Evolutionary conservation across 2,888 invertebrate species (phyloP).

Genomic region (Eilema sororculum): DNA sequence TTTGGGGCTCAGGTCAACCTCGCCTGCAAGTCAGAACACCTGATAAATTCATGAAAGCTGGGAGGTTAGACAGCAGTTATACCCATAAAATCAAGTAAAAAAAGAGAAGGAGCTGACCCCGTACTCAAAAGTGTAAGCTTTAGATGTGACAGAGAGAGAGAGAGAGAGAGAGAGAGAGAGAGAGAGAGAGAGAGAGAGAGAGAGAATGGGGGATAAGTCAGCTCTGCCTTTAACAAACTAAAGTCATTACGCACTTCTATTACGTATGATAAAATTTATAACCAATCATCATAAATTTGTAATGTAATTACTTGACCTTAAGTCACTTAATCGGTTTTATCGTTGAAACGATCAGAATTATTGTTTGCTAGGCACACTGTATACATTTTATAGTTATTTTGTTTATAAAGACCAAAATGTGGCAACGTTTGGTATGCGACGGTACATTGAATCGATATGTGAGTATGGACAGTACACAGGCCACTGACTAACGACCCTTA

Average conservation of each 20-base stretch:
- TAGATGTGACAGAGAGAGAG: neutral
- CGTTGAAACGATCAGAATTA: constrained; percentile 20
- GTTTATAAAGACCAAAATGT: constrained; percentile 50
- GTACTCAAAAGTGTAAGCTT: neutral
- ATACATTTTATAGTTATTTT: constrained; percentile 45
- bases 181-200: neutral
- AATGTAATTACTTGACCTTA: constrained; percentile 9
- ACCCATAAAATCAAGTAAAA: too few relatives aligned
- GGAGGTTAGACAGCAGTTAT: too few relatives aligned
- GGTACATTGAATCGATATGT: constrained; percentile 48
- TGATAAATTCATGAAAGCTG: too few relatives aligned
- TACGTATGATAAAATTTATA: neutral
- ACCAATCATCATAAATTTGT: neutral
- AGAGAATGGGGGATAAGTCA: neutral
- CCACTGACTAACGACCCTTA: constrained; percentile 50
- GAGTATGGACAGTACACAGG: constrained; percentile 28
- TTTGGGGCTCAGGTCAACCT: too few relatives aligned
- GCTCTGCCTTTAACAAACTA: neutral
- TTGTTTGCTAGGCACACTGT: constrained; percentile 31
- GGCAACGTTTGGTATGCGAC: constrained; percentile 48
- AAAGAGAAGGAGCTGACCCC: too few relatives aligned
- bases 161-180: neutral
- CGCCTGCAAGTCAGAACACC: too few relatives aligned
- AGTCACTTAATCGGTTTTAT: constrained; percentile 28
- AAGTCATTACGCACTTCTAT: neutral